Evolutionary conservation across 2,797 vertebrate genomes (phyloP).

Genomic region (Anabas testudineus): DNA sequence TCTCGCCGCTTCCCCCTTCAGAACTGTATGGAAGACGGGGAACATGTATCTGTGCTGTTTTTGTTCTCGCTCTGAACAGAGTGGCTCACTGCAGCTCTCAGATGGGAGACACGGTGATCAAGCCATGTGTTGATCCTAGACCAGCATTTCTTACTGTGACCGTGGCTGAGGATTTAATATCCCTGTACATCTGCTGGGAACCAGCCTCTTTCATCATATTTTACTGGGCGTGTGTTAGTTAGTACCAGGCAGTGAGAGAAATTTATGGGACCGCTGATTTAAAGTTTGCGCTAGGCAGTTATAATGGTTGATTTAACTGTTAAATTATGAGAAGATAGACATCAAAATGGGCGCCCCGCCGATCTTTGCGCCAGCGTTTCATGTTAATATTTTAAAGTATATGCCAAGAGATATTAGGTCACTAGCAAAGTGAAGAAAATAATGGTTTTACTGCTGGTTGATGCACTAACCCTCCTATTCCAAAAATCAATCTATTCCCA

Average conservation of each 20-base stretch:
- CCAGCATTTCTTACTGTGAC: constrained; percentile 14
- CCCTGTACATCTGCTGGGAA: constrained; percentile 29
- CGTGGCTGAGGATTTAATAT: constrained; percentile 9
- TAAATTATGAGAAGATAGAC: constrained; percentile 38
- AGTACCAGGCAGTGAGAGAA: not conserved
- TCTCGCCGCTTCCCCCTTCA: constrained; percentile 12
- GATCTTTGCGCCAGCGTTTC: constrained; percentile 25
- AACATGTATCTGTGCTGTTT: not conserved
- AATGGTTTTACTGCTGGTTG: not conserved
- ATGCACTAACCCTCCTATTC: not conserved
- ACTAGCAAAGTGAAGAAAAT: constrained; percentile 8
- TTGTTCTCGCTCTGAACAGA: not conserved
- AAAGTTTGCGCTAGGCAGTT: constrained; percentile 3
- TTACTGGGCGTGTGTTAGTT: constrained; percentile 2
- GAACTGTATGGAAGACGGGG: not conserved
- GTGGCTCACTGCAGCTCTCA: not conserved
- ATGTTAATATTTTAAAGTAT: constrained; percentile 52
- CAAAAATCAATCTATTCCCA: not conserved
- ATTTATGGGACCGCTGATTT: not conserved
- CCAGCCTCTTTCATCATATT: constrained; percentile 17
- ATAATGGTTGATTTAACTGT: constrained; percentile 6
- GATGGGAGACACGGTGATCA: constrained; percentile 8
- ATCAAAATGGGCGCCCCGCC: constrained; percentile 32
- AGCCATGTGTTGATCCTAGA: constrained; percentile 37
- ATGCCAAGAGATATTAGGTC: constrained; percentile 43